Percentiles rank a stretch among this genome's conserved stretches.
phyloP scores from a whole-genome alignment of 2,113 vertebrate genomes.

The Tyto alba region DNA sequence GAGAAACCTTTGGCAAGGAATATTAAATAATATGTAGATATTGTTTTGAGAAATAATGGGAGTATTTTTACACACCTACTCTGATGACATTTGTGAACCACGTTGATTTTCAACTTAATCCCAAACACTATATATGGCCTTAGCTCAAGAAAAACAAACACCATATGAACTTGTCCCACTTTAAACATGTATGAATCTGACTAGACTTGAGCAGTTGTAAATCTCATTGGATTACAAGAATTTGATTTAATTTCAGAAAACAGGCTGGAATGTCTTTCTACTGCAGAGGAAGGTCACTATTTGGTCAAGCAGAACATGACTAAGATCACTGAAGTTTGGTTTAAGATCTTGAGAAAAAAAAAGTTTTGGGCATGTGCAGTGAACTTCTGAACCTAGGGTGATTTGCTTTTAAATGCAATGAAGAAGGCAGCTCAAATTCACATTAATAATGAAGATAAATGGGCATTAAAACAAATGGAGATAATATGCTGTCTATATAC shows the following conservation, averaged over 20 bases:
- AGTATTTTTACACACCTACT: neutral
- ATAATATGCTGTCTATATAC: slow-evolving; percentile 52
- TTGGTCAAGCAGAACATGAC: slow-evolving; percentile 63
- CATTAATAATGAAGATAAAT: slow-evolving; percentile 68
- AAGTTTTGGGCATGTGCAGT: slow-evolving; percentile 40
- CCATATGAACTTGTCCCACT: neutral
- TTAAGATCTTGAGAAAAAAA: slow-evolving; percentile 42
- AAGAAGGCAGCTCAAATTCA: slow-evolving; percentile 43
- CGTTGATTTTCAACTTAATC: neutral
- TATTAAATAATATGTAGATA: neutral
- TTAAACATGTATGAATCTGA: slow-evolving; percentile 28
- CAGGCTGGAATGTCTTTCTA: slow-evolving; percentile 45
- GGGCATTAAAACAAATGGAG: slow-evolving; percentile 73
- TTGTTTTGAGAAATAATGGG: neutral
- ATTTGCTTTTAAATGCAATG: slow-evolving; percentile 9
- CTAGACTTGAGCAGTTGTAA: slow-evolving; percentile 36
- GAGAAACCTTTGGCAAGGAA: neutral
- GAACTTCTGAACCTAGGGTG: slow-evolving; percentile 73
- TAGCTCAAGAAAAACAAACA: slow-evolving; percentile 14
- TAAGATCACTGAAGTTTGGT: slow-evolving; percentile 42
- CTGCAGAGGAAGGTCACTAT: slow-evolving; percentile 58
- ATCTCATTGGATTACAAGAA: slow-evolving; percentile 50
- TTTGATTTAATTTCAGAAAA: slow-evolving; percentile 64
- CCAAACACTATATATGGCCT: neutral
- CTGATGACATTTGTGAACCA: neutral